phyloP scores from a whole-genome alignment of 2,113 vertebrate genomes.

The Clinocottus analis region DNA sequence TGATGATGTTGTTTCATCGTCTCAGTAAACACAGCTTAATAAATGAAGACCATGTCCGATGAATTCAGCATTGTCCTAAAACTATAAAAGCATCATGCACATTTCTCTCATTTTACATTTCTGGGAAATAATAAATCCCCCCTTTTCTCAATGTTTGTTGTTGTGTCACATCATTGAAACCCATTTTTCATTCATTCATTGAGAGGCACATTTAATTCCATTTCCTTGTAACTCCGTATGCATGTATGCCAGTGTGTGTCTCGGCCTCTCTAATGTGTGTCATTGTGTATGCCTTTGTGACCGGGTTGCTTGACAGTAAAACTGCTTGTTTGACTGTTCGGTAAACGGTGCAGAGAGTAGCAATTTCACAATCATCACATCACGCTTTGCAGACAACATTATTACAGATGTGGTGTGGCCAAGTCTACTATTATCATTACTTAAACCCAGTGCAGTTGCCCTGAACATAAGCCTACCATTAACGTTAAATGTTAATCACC shows the following conservation, averaged over 20 bases:
- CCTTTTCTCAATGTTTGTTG: conserved; percentile 1
- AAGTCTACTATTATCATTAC: conserved; percentile 77
- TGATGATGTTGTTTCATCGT: conserved; percentile 82
- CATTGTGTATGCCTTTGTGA: conserved; percentile 41
- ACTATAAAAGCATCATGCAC: conserved; percentile 35
- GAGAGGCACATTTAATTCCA: neutral
- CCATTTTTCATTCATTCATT: conserved; percentile 4
- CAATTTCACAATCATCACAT: conserved; percentile 74
- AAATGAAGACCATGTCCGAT: conserved; percentile 76
- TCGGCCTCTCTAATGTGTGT: conserved; percentile 5
- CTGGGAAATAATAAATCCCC: neutral
- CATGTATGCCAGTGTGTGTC: neutral
- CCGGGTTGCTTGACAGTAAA: conserved; percentile 44
- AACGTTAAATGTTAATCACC: conserved; percentile 80
- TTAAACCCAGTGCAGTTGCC: conserved; percentile 72
- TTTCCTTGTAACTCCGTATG: neutral
- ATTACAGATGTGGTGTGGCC: conserved; percentile 77
- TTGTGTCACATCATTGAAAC: neutral
- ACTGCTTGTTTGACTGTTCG: conserved; percentile 62
- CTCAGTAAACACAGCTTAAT: conserved; percentile 82
- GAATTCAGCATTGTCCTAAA: conserved; percentile 55
- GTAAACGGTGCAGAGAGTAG: conserved; percentile 70
- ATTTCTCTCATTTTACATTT: conserved; percentile 45
- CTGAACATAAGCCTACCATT: conserved; percentile 78
- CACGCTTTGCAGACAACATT: conserved; percentile 76